Percentiles rank a stretch among this genome's conserved stretches.
These are phyloP conservation scores for Empidonax traillii DNA, from an alignment of 2,113 vertebrate species.

Conservation along the genomic window DNA sequence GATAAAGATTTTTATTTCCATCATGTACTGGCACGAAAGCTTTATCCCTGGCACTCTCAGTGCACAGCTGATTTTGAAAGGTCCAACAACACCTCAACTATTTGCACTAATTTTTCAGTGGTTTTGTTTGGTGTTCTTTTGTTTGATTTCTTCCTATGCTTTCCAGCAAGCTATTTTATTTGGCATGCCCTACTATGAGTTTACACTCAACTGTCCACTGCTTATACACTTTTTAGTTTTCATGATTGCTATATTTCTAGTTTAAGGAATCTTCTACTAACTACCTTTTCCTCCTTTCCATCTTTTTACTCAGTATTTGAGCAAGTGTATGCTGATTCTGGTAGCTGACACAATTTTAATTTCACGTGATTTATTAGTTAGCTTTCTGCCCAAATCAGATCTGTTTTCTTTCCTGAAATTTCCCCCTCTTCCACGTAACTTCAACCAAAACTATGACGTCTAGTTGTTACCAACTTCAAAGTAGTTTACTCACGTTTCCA, in stretches of 20 bases:
- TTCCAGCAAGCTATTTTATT: background rate
- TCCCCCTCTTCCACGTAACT: background rate
- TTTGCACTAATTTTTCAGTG: background rate
- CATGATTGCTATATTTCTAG: accelerated
- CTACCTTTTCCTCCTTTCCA: background rate
- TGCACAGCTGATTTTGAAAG: accelerated
- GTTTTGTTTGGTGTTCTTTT: background rate
- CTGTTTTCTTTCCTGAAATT: background rate
- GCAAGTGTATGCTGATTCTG: background rate
- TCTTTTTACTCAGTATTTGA: background rate
- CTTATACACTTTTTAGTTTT: background rate
- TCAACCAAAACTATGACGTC: background rate
- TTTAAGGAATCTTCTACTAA: background rate
- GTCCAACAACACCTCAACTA: background rate
- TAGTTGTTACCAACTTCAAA: background rate
- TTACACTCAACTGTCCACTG: background rate
- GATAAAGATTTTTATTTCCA: background rate
- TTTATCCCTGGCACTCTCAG: background rate
- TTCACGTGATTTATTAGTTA: background rate
- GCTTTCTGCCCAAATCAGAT: background rate
- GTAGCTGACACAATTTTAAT: background rate
- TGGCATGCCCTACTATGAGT: background rate
- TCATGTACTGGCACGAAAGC: background rate
- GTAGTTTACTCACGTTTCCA: conserved; percentile 84
- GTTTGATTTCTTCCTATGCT: background rate